Base-by-base conservation (phyloP, 2,797 vertebrate genomes). In the Etheostoma perlongum region DNA sequence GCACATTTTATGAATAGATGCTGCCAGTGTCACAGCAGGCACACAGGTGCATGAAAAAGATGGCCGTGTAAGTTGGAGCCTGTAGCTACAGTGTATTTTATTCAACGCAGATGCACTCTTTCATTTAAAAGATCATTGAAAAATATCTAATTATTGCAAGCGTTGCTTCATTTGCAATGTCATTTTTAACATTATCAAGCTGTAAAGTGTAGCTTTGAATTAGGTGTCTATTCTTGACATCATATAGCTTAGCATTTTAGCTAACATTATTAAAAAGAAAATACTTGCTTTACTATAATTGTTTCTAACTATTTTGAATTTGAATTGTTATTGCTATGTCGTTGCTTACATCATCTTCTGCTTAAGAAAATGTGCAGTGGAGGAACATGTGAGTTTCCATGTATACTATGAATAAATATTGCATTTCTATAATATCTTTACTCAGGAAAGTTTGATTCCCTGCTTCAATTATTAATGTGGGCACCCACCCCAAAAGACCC, bases 381-480 rank as follows among this genome's bases (percentile, higher is more conserved):
- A 61, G 11, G 58, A 42, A 12, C 15, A 47, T 64, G 13, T 36
- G 48, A 46, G 42, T 70, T 69, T 52, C n/a, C 46, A 59, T 65
- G 74, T 59, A 33, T 14, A 40, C 58, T 68, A 47, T 59, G 12
- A 71, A 65, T 65, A 60, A 67, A 73, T 63, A 72, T 44, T 73
- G 44, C 42, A 52, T 77, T 75, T 65, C 3, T 55, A 59, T 30
- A 27, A 8, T 54, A 65, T 49, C 21, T 59, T 13, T 42, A 66
- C 13, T 65, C 7, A 27, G 16, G 7, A 40, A 47, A n/a, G 27
- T 73, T 16, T 63, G 25, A 46, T 54, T 72, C 7, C 40, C 19
- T 61, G 30, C 42, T 58, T 58, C 12, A 19, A 15, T 67, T 8
- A 14, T 67, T 23, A 10, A 44, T 54, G 15, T 42, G 2, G 30